phyloP scores from a whole-genome alignment of 2,797 vertebrate species.

The Rhabdophis nuchalis region DNA sequence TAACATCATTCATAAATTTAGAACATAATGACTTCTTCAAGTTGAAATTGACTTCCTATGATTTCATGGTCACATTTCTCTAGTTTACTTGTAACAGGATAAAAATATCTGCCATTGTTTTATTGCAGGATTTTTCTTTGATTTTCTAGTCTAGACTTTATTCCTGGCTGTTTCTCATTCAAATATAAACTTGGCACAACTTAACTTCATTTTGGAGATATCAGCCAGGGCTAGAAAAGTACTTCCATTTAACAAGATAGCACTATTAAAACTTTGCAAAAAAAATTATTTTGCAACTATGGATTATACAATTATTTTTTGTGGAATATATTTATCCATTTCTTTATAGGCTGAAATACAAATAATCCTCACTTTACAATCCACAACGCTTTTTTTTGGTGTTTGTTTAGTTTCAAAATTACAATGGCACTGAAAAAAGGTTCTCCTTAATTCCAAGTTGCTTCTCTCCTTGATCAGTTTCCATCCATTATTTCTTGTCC shows the following conservation, averaged over 20 bases:
- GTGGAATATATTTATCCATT: not conserved
- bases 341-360: not conserved
- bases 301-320: not conserved
- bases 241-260: not conserved
- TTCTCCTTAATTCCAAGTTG: not conserved
- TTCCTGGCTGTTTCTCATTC: not conserved
- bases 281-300: not conserved
- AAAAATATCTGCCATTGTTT: not conserved
- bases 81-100: not conserved
- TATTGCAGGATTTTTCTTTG: not conserved
- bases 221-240: not conserved
- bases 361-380: not conserved
- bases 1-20: not conserved
- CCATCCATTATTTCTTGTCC: not conserved
- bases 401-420: not conserved
- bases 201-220: not conserved
- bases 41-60: not conserved
- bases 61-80: not conserved
- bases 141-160: not conserved
- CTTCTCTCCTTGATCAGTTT: not conserved
- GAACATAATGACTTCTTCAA: not conserved
- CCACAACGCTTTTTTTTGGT: too few relatives aligned
- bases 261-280: not conserved
- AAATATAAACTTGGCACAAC: not conserved
- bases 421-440: not conserved